Percentiles rank a stretch among this genome's conserved stretches.
Conservation (phyloP, 2,797 vertebrate species). For the Enteromius viviparus region DNA sequence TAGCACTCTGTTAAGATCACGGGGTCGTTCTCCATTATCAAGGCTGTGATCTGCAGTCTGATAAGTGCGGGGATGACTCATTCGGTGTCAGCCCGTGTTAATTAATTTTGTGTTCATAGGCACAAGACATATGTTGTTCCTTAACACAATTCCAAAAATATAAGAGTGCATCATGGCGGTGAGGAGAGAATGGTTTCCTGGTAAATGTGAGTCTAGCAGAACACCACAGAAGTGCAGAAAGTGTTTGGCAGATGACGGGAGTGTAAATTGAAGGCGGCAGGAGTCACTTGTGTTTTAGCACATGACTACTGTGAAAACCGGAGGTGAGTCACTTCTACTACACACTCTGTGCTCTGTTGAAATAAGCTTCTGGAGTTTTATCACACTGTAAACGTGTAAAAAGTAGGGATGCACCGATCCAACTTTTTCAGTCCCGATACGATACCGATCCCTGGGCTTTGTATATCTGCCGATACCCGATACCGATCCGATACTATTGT, state of each 20-base stretch:
- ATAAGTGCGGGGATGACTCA: constrained; percentile 53
- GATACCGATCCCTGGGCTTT: no score
- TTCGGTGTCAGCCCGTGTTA: constrained; percentile 46
- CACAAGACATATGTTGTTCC: constrained; percentile 52
- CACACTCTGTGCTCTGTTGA: constrained; percentile 21
- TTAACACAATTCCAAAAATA: constrained; percentile 50
- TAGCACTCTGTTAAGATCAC: constrained; percentile 40
- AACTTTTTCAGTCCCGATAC: no score
- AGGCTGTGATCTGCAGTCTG: constrained; percentile 18
- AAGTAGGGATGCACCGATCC: not conserved
- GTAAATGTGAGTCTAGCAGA: not conserved
- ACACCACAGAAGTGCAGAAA: not conserved
- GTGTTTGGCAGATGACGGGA: constrained; percentile 27
- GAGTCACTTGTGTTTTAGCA: constrained; percentile 21
- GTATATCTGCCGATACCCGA: no score
- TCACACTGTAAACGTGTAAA: not conserved
- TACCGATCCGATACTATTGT: no score
- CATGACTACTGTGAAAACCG: constrained; percentile 35
- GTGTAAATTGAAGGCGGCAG: constrained; percentile 31
- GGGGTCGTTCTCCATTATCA: constrained; percentile 35
- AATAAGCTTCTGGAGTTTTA: constrained; percentile 15
- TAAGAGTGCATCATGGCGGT: not conserved
- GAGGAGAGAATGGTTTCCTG: constrained; percentile 28
- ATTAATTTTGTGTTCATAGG: constrained; percentile 46
- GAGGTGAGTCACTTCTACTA: constrained; percentile 46